Base-by-base conservation (phyloP, 2,797 vertebrate species). In the Sibirionetta formosa region DNA sequence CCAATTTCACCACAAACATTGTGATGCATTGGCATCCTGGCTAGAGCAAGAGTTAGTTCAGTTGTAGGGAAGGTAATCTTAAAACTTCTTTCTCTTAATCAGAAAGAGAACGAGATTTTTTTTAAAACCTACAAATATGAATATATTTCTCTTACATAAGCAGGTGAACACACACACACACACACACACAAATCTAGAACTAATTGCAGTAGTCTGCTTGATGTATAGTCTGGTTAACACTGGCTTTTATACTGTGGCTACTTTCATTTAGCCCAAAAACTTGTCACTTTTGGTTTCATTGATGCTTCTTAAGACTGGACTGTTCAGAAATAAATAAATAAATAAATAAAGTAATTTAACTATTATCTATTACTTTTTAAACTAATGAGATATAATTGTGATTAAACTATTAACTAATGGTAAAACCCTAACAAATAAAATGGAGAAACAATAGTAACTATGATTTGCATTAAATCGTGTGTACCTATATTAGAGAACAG, bases 101-200 rank as follows among this genome's bases (percentile, higher is more conserved):
- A 4, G 36, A 75, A 23, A 23, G 77, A 76, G 6, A 65, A 11
- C 7, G 78, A 80, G 13, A 22, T 20, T 29, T 13, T 91, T 66
- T 20, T 29, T 13, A 83, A 60, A 75, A 56, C 29, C 46, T 35
- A 4, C 65, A 35, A 63, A 65, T 48, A 53, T 44, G 13, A 64
- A 66, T 26, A 4, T 22, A 22, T 64, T 72, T 93, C 29, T 65
- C 8, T 57, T 48, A 66, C 4, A 58, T 4, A 27, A 36, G 48
- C 29, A 24, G 1, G 2, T 12, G 4, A 5, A 5, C 3, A 4
- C 9, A 8, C 5, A 1, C 26, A 40, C 26, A 40, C 11, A 22
- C 9, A 48, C 38, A 38, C 12, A 40, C 38, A 40, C 3, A 42
- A 42, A n/a, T 48, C 53, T 46, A 71, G 36, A 82, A 83, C 46